A percentile compares a stretch with the other conserved stretches of the same genome.
Conservation (phyloP, 2,113 vertebrate genomes). For the Eolophus roseicapilla region DNA sequence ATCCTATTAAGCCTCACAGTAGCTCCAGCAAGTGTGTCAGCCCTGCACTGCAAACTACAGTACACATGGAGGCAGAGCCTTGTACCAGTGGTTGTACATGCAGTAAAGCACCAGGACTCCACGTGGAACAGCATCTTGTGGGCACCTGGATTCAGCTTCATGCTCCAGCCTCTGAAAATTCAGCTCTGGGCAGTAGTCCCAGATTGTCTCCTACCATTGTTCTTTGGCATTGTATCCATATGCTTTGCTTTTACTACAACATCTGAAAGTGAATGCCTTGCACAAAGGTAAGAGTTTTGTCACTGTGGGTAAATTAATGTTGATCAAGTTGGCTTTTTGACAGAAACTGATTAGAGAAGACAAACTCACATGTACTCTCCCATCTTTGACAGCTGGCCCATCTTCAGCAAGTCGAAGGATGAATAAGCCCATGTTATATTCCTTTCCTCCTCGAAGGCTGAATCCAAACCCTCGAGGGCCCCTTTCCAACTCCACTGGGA, state of each 20-base stretch:
- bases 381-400: slow-evolving; percentile 89
- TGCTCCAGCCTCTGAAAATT: not conserved
- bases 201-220: rapidly evolving
- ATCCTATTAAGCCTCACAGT: not conserved
- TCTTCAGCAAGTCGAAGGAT: slow-evolving; percentile 95
- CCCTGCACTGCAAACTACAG: not conserved
- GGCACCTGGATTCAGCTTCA: not conserved
- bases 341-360: not conserved
- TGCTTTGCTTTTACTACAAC: not conserved
- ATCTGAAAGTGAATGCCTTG: not conserved
- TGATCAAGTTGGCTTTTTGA: too few species aligned
- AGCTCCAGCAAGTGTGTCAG: not conserved
- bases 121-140: not conserved
- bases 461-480: slow-evolving; percentile 94
- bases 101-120: not conserved
- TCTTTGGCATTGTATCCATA: not conserved
- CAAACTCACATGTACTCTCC: slow-evolving; percentile 90
- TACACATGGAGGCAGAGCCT: not conserved
- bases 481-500: slow-evolving; percentile 90
- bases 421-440: slow-evolving; percentile 98
- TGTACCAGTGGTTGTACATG: rapidly evolving
- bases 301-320: not conserved
- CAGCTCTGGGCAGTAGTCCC: not conserved
- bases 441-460: slow-evolving; percentile 95
- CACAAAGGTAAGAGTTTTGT: not conserved